A percentile compares a stretch with the other conserved stretches of the same genome.
These are phyloP conservation scores for Caenorhabditis drosophilae DNA, from an alignment of 2,888 invertebrate genomes.

Conservation along the genomic window DNA sequence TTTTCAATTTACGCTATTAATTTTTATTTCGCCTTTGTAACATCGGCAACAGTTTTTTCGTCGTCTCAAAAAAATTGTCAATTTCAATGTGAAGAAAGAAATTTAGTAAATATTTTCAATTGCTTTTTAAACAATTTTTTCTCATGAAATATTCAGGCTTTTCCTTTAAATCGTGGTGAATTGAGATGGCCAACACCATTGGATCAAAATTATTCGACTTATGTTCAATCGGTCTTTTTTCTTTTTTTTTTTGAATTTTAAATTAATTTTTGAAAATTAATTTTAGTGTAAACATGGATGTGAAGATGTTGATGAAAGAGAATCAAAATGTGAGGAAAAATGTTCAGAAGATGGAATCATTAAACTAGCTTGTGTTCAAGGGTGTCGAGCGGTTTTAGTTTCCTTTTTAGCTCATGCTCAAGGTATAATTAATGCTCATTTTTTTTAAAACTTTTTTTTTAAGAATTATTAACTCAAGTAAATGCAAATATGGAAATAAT, in stretches of 20 bases:
- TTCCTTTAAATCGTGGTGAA: constrained; percentile 51
- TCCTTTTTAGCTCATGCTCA: constrained; percentile 62
- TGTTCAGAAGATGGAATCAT: constrained; percentile 44
- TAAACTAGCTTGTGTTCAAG: constrained; percentile 50
- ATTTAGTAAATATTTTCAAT: constrained; percentile 42
- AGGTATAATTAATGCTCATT: constrained; percentile 16
- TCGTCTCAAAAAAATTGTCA: constrained; percentile 57
- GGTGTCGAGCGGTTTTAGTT: constrained; percentile 61
- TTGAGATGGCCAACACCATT: constrained; percentile 47
- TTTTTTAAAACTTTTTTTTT: constrained; percentile 1
- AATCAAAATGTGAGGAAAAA: constrained; percentile 52
- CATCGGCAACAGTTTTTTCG: constrained; percentile 55
- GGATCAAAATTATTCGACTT: constrained; percentile 45
- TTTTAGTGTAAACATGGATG: constrained; percentile 60
- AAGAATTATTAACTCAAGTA: constrained; percentile 12
- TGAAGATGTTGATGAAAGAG: constrained; percentile 58
- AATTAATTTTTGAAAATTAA: constrained; percentile 3
- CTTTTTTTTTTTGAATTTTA: no score
- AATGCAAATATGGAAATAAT: constrained; percentile 36
- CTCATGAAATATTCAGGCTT: no score
- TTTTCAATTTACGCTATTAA: neutral
- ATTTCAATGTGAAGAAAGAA: constrained; percentile 59
- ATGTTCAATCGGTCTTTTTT: constrained; percentile 54
- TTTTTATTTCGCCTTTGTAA: neutral
- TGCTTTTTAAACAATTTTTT: constrained; percentile 3